These are phyloP conservation scores for Rhabdomys dilectus DNA, from an alignment of 2,113 vertebrate genomes.

Conservation along the genomic window DNA sequence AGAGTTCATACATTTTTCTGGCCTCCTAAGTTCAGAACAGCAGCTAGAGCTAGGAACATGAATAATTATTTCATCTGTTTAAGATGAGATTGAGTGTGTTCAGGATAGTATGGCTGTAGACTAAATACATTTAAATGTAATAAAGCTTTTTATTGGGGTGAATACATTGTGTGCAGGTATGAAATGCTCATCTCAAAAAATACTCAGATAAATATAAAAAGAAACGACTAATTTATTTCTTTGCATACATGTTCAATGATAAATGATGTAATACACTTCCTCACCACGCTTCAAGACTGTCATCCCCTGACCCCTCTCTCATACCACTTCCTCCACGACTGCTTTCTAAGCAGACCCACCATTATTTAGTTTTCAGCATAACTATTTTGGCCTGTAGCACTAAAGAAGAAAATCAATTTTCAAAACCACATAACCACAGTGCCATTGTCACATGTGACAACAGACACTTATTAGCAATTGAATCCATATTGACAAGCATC, in stretches of 20 bases:
- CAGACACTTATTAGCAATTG: not conserved
- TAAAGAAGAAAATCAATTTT: conserved; percentile 20
- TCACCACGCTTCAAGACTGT: not conserved
- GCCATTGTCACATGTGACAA: conserved; percentile 21
- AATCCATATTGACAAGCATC: conserved; percentile 41
- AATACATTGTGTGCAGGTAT: not conserved
- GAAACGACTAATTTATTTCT: not conserved
- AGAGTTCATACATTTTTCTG: not conserved
- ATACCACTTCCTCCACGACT: not conserved
- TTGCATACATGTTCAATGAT: conserved; percentile 33
- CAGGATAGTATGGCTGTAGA: not conserved
- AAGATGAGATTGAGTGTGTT: not conserved
- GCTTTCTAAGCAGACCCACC: not conserved
- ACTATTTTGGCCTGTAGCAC: not conserved
- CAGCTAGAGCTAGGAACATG: not conserved
- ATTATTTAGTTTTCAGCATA: not conserved
- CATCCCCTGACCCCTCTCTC: not conserved
- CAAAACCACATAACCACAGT: conserved; percentile 19
- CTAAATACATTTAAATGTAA: not conserved
- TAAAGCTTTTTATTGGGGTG: not conserved
- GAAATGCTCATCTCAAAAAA: not conserved
- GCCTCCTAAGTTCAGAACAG: conserved; percentile 15
- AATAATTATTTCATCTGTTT: not conserved
- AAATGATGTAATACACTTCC: not conserved
- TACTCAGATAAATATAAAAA: not conserved